Conservation (phyloP, 1,140 invertebrate species). For the Bombus superbus region DNA sequence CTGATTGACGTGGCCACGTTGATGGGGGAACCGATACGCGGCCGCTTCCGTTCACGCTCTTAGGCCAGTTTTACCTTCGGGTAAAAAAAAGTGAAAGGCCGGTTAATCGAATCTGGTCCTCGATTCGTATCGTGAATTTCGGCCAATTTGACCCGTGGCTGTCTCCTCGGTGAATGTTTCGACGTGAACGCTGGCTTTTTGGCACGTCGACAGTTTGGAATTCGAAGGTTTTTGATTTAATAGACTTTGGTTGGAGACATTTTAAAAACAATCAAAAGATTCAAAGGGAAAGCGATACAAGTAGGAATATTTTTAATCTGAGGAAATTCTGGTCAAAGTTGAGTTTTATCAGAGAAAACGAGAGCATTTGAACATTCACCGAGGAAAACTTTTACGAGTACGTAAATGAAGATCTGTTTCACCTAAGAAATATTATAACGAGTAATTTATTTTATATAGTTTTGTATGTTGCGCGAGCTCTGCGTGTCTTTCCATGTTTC, state of each 20-base stretch:
- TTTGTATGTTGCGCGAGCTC: no score
- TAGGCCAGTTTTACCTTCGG: background rate
- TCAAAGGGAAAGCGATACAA: background rate
- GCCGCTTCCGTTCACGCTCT: constrained; percentile 14
- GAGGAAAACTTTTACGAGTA: no score
- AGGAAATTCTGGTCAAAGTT: no score
- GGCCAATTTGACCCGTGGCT: background rate
- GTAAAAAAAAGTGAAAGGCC: constrained; percentile 29
- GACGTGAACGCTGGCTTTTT: background rate
- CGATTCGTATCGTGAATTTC: background rate
- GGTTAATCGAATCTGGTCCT: constrained; percentile 16
- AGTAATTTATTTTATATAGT: no score
- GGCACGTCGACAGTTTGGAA: background rate
- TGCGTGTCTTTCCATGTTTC: no score
- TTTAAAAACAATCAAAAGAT: no score
- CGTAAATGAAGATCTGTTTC: no score
- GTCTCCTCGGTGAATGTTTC: background rate
- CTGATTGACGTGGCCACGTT: constrained; percentile 30
- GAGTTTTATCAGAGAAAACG: no score
- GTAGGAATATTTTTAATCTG: no score
- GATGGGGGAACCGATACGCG: background rate
- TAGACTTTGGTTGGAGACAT: background rate
- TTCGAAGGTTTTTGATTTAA: background rate
- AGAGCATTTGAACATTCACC: no score
- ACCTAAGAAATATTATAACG: no score